Percentiles rank a stretch among this genome's conserved stretches.
phyloP scores from a whole-genome alignment of 2,113 vertebrate genomes.

The Silurus meridionalis region DNA sequence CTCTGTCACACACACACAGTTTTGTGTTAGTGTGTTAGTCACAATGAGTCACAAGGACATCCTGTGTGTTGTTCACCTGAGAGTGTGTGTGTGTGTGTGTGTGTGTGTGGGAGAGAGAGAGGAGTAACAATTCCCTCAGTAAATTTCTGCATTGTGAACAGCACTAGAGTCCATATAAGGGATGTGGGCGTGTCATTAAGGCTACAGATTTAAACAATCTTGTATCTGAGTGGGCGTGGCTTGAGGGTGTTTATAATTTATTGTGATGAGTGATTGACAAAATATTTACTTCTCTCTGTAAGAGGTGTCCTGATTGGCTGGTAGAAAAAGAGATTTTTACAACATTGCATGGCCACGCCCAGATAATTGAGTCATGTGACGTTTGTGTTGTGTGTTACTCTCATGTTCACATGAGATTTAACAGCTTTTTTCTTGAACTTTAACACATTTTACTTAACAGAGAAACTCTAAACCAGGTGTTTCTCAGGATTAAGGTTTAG shows the following conservation, averaged over 20 bases:
- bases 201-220: background rate
- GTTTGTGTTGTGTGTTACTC: background rate
- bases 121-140: background rate
- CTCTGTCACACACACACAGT: background rate
- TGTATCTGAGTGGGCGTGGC: background rate
- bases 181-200: background rate
- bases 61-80: background rate
- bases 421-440: background rate
- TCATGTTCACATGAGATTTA: background rate
- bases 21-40: background rate
- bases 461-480: too few relatives aligned
- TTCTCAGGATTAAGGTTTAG: too few relatives aligned
- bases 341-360: background rate
- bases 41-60: background rate
- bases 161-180: background rate
- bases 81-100: background rate
- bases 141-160: background rate
- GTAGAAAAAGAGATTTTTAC: background rate
- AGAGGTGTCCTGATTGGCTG: background rate
- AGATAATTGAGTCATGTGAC: background rate
- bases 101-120: background rate
- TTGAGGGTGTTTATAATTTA: background rate
- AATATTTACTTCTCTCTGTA: background rate
- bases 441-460: background rate
- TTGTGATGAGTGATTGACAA: background rate